Evolutionary conservation across 2,113 vertebrate species (phyloP), one percentile per base, ranked within the genome.

Genomic region (Recurvirostra avosetta): DNA sequence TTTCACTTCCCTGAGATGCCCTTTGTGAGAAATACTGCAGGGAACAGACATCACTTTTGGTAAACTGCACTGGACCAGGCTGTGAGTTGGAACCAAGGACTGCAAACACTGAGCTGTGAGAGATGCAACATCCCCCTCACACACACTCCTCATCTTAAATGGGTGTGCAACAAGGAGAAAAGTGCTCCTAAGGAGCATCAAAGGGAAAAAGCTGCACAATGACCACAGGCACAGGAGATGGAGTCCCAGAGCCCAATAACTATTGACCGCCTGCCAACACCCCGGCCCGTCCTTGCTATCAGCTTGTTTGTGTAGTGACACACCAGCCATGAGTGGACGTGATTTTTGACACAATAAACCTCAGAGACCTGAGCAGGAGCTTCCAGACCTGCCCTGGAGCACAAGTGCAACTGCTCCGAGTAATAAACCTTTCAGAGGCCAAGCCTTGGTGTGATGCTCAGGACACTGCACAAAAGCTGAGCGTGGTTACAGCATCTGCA

Each of bases 111-210:
- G 1, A 68, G 34, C n/a, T 40, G 26, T 61, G 73, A 30, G 50
- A 84, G 68, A 58, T 27, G 11, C 27, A 70, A 38, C 15, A 15
- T 34, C 18, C 55, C 47, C 38, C 20, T 63, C 25, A 25, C 66
- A 32, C 55, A 34, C 0, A 2, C 3, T 40, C 7, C n/a, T 81
- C 61, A 52, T 11, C 32, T 32, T 58, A 11, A 45, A 23, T 0
- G 0, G 32, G 38, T 12, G 7, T n/a, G 61, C 36, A 61, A 50
- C 0, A 0, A 26, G 53, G 40, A 77, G 16, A 66, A 34, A 36
- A 66, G 34, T 7, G 14, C 23, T 92, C 40, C 53, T 70, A 34
- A 49, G 67, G 30, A 73, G 12, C 20, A 38, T 17, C 26, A 56
- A 29, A 70, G 9, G 8, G 41, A 30, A 26, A 53, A 67, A 75